Evolutionary conservation across 2,888 invertebrate species (phyloP), one percentile per base, ranked within the genome.

Genomic region (Platycnemis pennipes): DNA sequence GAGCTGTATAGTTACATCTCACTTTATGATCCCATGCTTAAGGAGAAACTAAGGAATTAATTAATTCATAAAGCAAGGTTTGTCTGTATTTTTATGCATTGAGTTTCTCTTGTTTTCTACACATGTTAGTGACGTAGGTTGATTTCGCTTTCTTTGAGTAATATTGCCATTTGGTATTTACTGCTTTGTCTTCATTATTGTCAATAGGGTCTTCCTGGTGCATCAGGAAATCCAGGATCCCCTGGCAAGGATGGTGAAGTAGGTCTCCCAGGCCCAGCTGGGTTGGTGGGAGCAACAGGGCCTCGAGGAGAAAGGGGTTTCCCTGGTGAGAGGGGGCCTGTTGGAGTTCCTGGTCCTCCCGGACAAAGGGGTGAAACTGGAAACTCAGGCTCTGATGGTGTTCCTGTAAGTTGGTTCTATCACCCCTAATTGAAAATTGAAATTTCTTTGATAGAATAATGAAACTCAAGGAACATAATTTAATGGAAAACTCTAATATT

Each of bases 191-290:
- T 88, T 49, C 46, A 49, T 69, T 88, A 94, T 94, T 94, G 63
- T 77, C 94, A 94, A 94, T 95, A 98, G 98, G 98, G 98, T 85
- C 97, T 98, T 96, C 98, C 98, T 37, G 98, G 98, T 95, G 96
- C 97, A 69, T 97, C 98, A 56, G 98, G 98, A 1, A 97, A 97
- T 95, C 97, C 98, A 2, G 98, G 98, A 0, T 96, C 97, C 13
- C 97, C 98, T 0, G 98, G 98, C n/a, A 98, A 98, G 96, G 98
- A 98, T 96, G 98, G 98, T 3, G 98, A 98, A 96, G 96, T 97
- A 2, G 98, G 98, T 0, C 96, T 97, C 22, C 97, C 98, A 94
- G 98, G 98, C 0, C 96, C 97, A 0, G 96, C 97, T 2, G 98
- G 96, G 86, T 95, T 95, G 94, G 95, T 96, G 94, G 97, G 97